Evolutionary conservation across 2,888 invertebrate genomes (phyloP), one percentile per base, ranked within the genome.

Genomic region (Amphipoea lucens): DNA sequence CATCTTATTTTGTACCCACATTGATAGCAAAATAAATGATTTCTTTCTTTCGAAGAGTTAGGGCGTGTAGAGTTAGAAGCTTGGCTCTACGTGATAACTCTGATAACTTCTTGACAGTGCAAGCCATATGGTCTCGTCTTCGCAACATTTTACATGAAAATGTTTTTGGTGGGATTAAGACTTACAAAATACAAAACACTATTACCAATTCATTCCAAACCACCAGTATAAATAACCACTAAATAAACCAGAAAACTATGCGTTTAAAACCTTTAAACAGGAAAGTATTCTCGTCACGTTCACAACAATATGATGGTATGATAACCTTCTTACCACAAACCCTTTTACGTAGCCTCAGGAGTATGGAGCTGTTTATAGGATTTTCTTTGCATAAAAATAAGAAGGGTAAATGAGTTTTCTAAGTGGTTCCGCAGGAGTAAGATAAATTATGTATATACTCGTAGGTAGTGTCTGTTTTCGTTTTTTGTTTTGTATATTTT

Each of bases 241-340:
- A 11, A 57, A 17, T 57, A 45, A 57, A 75, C 74, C 7, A 45
- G 2, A 73, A 74, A 29, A 29, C 23, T 29, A 73, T 29, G 6
- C 73, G 42, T 23, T 29, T 17, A 74, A 73, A 4, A 29, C 6
- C 12, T 66, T 62, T n/a, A 63, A 80, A 76, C 42, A 40, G 29
- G 20, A 23, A 76, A 68, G 17, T 40, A 86, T 82, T 86, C 74
- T 0, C 62, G 84, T 79, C 87, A 88, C 88, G 87, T 72, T 4
- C 40, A 20, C 17, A 62, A 75, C 73, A 82, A 74, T 86, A 88
- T 78, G 81, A 79, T 79, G 68, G 71, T 12, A 71, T 77, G 78
- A 86, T 79, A 83, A 83, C 78, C 86, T 87, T 71, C 74, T 80
- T 76, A n/a, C 72, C 57, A 14, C 60, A 71, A 83, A 76, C 82